Evolutionary conservation across 2,888 invertebrate genomes (phyloP), one percentile per base, ranked within the genome.

Genomic region (Drosophila rellima): DNA sequence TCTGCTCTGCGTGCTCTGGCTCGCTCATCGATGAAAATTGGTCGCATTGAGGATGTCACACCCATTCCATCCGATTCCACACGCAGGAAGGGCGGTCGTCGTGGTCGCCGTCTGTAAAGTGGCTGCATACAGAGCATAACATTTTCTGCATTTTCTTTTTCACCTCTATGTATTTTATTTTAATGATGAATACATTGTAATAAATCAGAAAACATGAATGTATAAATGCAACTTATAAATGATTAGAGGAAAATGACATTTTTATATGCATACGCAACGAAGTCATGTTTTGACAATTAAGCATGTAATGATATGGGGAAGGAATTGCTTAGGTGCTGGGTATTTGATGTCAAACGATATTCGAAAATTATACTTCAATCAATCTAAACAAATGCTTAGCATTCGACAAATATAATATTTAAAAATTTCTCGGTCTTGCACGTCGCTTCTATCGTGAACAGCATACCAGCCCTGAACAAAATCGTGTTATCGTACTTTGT

Each of bases 31-130:
- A 99, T 99, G 98, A 99, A 99, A 93, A 99, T 99, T 93, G 99
- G 99, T 56, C 96, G 99, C 90, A 99, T 99, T 92, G 99, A 98
- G 94, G 99, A 99, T 94, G 99, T 99, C 6, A 99, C 99, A 15
- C 99, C 99, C 26, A 99, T 99, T 93, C 99, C 99, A 90, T 98
- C 99, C 65, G 99, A 99, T 94, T 97, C 98, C 79, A 99, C 99
- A 65, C 96, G 99, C 93, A 98, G 99, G 95, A 99, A 99, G 97
- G 99, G 99, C 93, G 99, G 99, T 94, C 96, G 99, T 92, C 96
- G 99, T 94, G 99, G 99, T 94, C 97, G 99, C 94, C 96, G 99
- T 94, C 95, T 99, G 95, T 99, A 98, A 95, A 63, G 29, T 10
- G 26, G 20, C 37, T n/a, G 18, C 60, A 57, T 44, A n/a, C 48